These are phyloP conservation scores for Melanerpes formicivorus DNA, from an alignment of 2,113 vertebrate genomes.

Conservation along the genomic window DNA sequence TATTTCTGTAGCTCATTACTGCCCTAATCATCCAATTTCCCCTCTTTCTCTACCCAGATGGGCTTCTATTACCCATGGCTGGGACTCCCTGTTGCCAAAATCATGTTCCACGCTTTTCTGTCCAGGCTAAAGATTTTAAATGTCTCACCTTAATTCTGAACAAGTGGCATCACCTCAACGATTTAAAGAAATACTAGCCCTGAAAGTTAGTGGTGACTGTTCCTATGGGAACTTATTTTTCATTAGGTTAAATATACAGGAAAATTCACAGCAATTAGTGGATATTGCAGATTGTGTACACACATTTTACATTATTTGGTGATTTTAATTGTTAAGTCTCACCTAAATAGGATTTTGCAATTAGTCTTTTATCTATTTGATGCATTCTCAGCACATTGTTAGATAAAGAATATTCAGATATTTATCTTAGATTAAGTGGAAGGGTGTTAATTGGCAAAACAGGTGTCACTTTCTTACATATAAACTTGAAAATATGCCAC, in stretches of 20 bases:
- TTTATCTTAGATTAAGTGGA: slow-evolving; percentile 46
- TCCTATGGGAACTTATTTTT: not conserved
- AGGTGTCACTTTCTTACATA: too few species aligned
- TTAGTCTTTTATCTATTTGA: slow-evolving; percentile 36
- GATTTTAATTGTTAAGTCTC: slow-evolving; percentile 44
- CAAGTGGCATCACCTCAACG: not conserved
- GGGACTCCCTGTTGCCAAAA: not conserved
- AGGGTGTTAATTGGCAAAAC: slow-evolving; percentile 60
- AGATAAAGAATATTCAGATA: slow-evolving; percentile 30
- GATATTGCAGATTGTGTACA: not conserved
- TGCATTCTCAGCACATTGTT: slow-evolving; percentile 7
- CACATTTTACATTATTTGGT: not conserved
- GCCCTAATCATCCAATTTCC: not conserved
- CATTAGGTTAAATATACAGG: not conserved
- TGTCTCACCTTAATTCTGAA: not conserved
- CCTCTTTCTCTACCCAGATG: not conserved
- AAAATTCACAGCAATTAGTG: slow-evolving; percentile 30
- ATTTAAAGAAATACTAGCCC: not conserved
- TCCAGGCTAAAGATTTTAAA: not conserved
- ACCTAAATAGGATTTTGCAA: slow-evolving; percentile 23
- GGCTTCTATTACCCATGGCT: not conserved
- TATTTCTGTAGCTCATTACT: not conserved
- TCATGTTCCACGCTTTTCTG: not conserved
- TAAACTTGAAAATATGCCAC: too few species aligned
- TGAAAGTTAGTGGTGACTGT: not conserved